Conservation (phyloP, 2,113 vertebrate genomes). For the Platichthys stellatus region DNA sequence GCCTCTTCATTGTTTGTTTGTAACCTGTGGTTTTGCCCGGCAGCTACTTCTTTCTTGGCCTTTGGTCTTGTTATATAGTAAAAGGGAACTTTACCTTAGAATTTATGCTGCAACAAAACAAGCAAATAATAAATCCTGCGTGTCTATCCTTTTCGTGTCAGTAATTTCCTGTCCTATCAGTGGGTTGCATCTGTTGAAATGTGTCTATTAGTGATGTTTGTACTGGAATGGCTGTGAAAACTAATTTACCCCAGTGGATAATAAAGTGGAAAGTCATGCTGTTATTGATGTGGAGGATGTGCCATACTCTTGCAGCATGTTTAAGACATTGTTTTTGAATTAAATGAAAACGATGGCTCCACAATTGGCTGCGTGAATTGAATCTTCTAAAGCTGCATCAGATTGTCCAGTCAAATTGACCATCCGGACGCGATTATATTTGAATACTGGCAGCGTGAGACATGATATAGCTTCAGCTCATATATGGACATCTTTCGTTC, state of each 20-base stretch:
- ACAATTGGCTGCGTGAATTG: neutral
- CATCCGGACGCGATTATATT: slow-evolving; percentile 38
- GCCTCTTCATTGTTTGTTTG: neutral
- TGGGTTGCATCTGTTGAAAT: too few species aligned
- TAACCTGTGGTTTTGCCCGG: neutral
- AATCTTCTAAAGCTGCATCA: slow-evolving; percentile 26
- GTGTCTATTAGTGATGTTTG: too few species aligned
- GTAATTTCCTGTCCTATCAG: too few species aligned
- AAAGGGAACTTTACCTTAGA: neutral
- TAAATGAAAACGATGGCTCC: neutral
- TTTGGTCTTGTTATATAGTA: slow-evolving; percentile 9
- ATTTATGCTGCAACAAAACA: too few species aligned
- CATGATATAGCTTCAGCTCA: slow-evolving; percentile 31
- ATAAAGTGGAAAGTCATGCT: neutral
- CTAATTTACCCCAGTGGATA: too few species aligned
- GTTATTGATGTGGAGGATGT: neutral
- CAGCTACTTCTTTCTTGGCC: neutral
- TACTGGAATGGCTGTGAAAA: too few species aligned
- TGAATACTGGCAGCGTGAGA: slow-evolving; percentile 46
- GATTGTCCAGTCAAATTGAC: slow-evolving; percentile 61
- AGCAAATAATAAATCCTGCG: too few species aligned
- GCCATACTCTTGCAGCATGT: neutral
- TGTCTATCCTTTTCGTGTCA: too few species aligned
- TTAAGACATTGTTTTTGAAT: neutral
- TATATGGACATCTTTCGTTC: slow-evolving; percentile 32